Conservation (phyloP, 2,113 vertebrate species). For the Catharus bicknelli region DNA sequence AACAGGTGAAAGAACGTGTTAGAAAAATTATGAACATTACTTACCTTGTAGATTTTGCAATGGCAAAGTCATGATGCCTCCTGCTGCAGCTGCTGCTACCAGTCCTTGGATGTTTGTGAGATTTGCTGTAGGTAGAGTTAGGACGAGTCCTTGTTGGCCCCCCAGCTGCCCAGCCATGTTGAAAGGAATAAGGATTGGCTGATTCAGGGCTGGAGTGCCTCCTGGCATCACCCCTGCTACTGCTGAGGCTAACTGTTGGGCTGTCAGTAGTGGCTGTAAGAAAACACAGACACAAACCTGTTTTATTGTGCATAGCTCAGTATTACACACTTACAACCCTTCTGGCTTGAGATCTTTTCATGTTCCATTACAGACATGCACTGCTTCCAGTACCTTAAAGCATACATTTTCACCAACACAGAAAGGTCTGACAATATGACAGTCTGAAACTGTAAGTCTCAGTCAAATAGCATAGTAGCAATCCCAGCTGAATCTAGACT, state of each 20-base stretch:
- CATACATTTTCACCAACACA: background rate
- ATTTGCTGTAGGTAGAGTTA: slow-evolving; percentile 94
- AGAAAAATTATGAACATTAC: background rate
- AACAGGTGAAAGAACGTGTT: background rate
- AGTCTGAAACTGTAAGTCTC: background rate
- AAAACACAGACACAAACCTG: slow-evolving; percentile 37
- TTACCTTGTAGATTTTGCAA: slow-evolving; percentile 99
- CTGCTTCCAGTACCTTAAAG: background rate
- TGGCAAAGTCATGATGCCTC: slow-evolving; percentile 97
- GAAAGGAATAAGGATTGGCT: slow-evolving; percentile 98
- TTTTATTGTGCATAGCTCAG: background rate
- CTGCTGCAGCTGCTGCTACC: slow-evolving; percentile 96
- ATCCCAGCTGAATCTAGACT: background rate
- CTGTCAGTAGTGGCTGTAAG: slow-evolving; percentile 90
- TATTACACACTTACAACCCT: background rate
- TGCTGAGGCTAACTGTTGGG: slow-evolving; percentile 93
- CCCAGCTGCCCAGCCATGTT: slow-evolving; percentile 95
- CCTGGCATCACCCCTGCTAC: slow-evolving; percentile 95
- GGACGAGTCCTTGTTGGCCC: slow-evolving; percentile 96
- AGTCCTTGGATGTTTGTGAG: slow-evolving; percentile 93
- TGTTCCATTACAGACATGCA: background rate
- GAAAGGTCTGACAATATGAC: background rate
- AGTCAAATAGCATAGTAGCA: background rate
- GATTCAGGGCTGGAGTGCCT: slow-evolving; percentile 88
- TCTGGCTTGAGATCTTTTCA: background rate